Evolutionary conservation across 2,113 vertebrate genomes (phyloP).

Genomic region (Aspidoscelis tigris): DNA sequence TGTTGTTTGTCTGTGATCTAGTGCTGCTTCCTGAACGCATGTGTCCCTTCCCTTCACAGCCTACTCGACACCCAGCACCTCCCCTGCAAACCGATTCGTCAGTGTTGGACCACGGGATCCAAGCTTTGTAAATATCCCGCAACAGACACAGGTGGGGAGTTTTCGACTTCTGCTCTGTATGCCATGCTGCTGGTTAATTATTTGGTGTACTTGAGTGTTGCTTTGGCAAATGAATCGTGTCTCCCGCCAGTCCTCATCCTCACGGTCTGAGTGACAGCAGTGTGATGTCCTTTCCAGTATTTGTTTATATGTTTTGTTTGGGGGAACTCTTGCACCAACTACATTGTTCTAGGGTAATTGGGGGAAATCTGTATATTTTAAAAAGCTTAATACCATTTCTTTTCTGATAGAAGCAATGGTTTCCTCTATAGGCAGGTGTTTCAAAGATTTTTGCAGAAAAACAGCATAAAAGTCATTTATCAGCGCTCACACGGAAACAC

Average conservation of each 20-base stretch:
- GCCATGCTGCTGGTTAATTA: constrained; percentile 71
- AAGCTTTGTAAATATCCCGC: constrained; percentile 99
- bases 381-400: background rate
- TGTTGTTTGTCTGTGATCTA: constrained; percentile 82
- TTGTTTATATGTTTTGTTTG: constrained; percentile 69
- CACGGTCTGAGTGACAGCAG: constrained; percentile 68
- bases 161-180: constrained; percentile 80
- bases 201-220: constrained; percentile 69
- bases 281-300: constrained; percentile 56
- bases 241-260: constrained; percentile 64
- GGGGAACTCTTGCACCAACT: constrained; percentile 45
- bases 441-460: too few species aligned
- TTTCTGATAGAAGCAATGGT: background rate
- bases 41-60: constrained; percentile 87
- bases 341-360: constrained; percentile 36
- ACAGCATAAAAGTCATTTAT: background rate
- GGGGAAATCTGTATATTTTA: constrained; percentile 18
- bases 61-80: constrained; percentile 98
- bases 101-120: constrained; percentile 98
- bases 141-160: constrained; percentile 97
- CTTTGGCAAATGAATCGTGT: constrained; percentile 62
- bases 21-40: constrained; percentile 86
- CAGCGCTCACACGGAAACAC: background rate
- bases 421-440: constrained; percentile 22
- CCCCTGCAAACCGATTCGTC: constrained; percentile 98